A percentile compares a stretch with the other conserved stretches of the same genome.
phyloP scores from a whole-genome alignment of 1,140 invertebrate species.

The Drosophila tristis region DNA sequence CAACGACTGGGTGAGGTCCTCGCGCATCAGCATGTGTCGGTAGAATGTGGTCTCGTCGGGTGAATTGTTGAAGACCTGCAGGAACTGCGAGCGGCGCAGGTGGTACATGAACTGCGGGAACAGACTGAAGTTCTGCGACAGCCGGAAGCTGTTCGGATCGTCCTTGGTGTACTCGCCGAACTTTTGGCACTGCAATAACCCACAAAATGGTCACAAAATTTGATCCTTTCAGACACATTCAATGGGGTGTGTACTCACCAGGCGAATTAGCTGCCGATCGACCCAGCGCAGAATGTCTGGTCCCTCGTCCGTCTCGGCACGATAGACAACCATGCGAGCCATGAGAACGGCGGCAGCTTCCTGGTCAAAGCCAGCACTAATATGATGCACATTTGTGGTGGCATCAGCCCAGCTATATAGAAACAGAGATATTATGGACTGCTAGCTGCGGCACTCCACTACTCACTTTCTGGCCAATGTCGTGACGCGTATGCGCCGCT shows the following conservation, averaged over 20 bases:
- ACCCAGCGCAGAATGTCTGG: slow-evolving; percentile 99
- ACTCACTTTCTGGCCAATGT: slow-evolving; percentile 97
- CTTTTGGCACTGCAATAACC: slow-evolving; percentile 95
- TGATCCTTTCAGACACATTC: slow-evolving; percentile 40
- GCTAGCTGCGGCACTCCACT: slow-evolving; percentile 46
- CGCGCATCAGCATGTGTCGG: slow-evolving; percentile 97
- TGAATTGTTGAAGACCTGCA: slow-evolving; percentile 99
- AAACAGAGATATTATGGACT: not conserved
- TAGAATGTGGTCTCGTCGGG: slow-evolving; percentile 99
- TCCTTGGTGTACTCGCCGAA: slow-evolving; percentile 99
- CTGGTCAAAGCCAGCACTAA: slow-evolving; percentile 98
- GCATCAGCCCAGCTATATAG: slow-evolving; percentile 92
- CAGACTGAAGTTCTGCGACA: slow-evolving; percentile 98
- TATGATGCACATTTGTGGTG: slow-evolving; percentile 91
- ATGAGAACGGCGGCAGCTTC: slow-evolving; percentile 98
- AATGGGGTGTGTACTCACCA: slow-evolving; percentile 87
- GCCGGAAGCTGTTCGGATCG: slow-evolving; percentile 97
- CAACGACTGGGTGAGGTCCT: slow-evolving; percentile 98
- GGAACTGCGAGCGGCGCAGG: slow-evolving; percentile 97
- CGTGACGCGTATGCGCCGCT: slow-evolving; percentile 97
- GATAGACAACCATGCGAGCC: slow-evolving; percentile 97
- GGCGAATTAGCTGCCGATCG: slow-evolving; percentile 97
- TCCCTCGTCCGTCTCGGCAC: slow-evolving; percentile 97
- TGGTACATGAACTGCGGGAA: slow-evolving; percentile 99
- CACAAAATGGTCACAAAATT: not conserved